Percentiles rank a stretch among this genome's conserved stretches.
phyloP scores from a whole-genome alignment of 1,140 invertebrate species.

The Hesperophylax magnus region DNA sequence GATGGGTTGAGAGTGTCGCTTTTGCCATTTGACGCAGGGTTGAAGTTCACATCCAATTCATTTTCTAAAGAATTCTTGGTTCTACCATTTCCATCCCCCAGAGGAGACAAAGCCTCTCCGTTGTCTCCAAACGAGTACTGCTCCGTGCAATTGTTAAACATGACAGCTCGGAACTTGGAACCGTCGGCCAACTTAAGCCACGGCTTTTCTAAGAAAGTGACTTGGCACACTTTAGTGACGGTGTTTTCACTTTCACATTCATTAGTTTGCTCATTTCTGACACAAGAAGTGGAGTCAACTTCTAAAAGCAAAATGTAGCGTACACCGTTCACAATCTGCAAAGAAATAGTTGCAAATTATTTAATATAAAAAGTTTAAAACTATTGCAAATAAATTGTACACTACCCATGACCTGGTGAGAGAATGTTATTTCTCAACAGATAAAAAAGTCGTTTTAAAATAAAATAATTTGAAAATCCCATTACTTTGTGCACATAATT shows the following conservation, averaged over 20 bases:
- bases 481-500: too few relatives aligned
- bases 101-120: constrained; percentile 61
- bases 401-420: too few relatives aligned
- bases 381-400: too few relatives aligned
- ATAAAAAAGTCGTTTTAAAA: too few relatives aligned
- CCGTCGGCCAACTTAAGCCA: constrained; percentile 66
- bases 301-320: constrained; percentile 65
- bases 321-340: constrained; percentile 69
- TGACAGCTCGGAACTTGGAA: constrained; percentile 64
- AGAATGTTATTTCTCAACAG: too few relatives aligned
- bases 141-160: constrained; percentile 69
- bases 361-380: too few relatives aligned
- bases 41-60: constrained; percentile 52
- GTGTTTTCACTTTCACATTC: constrained; percentile 55
- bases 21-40: constrained; percentile 23
- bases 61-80: constrained; percentile 55
- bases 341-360: constrained; percentile 47
- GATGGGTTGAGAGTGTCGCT: constrained; percentile 46
- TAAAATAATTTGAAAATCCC: too few relatives aligned
- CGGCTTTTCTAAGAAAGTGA: constrained; percentile 67
- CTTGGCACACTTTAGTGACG: constrained; percentile 61
- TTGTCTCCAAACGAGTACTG: constrained; percentile 66
- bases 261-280: constrained; percentile 25
- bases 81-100: constrained; percentile 43
- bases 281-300: constrained; percentile 62